Base-by-base conservation (phyloP, 2,113 vertebrate genomes). In the Cynoglossus semilaevis region DNA sequence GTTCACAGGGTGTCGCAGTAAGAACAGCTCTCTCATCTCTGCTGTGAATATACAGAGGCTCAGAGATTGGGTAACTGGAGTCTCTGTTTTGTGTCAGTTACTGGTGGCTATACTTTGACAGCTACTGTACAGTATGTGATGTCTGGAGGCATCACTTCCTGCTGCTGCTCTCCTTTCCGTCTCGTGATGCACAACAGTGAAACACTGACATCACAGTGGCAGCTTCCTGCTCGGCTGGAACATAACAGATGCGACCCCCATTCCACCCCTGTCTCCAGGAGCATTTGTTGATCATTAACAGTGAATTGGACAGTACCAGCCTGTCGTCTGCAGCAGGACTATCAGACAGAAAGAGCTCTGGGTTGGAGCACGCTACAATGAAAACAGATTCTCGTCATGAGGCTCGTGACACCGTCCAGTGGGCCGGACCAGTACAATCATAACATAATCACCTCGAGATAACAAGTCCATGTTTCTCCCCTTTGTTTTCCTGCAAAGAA, bases 221-320 rank as follows among this genome's bases (percentile, higher is more conserved):
- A 44, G 54, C 57, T 51, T 17, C 45, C 52, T 54, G 67, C 67
- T 52, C 34, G 51, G 43, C 46, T 35, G 12, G 50, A 58, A 74
- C 41, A 53, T 18, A 17, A 43, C 57, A 78, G 15, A 8, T 57
- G 47, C 55, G 47, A 29, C 50, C 37, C 35, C 46, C 2, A 16
- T 35, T 54, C 36, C 34, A 22, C 51, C 52, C 46, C 34, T 18
- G 73, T 55, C 43, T 17, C 37, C 53, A 15, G 36, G 46, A 57
- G 70, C 77, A 57, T 71, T 74, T 81, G 69, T 81, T 58, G 51
- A 66, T 48, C 67, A 66, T 83, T 77, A 80, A 67, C 57, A 51
- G 9, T 51, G 50, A 66, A 49, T 7, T 65, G 37, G 47, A 48
- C 42, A 8, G 6, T 50, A 74, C 40, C 45, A 63, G 47, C 16